These are phyloP conservation scores for Phoebastria nigripes DNA, from an alignment of 2,797 vertebrate genomes.

Conservation along the genomic window DNA sequence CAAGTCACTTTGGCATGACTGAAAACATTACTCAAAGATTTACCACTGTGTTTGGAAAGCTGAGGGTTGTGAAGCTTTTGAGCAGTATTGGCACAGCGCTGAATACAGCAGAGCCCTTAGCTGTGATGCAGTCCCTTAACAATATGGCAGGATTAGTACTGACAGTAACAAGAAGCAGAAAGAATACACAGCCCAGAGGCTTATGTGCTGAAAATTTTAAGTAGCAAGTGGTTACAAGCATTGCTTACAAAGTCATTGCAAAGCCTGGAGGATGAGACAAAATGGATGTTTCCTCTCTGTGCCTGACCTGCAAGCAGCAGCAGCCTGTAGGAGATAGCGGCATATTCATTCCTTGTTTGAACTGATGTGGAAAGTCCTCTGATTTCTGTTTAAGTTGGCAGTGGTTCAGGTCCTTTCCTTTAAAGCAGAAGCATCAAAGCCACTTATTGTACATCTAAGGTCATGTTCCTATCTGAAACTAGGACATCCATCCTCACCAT, in stretches of 20 bases:
- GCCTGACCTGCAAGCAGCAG: background rate
- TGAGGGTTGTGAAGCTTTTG: background rate
- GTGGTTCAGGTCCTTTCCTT: background rate
- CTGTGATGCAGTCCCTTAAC: background rate
- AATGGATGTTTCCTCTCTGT: background rate
- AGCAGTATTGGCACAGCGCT: background rate
- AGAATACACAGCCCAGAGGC: background rate
- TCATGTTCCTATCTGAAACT: background rate
- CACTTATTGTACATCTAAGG: background rate
- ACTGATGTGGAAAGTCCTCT: background rate
- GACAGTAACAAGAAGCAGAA: background rate
- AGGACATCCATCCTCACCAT: background rate
- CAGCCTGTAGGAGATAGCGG: background rate
- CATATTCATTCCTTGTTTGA: background rate
- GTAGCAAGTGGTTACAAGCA: background rate
- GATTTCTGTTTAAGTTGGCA: background rate
- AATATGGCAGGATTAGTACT: background rate
- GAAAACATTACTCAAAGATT: conserved; percentile 8
- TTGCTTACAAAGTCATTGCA: background rate
- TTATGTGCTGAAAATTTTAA: background rate
- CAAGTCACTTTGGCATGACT: background rate
- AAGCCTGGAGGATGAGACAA: background rate
- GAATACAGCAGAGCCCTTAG: background rate
- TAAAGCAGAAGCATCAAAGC: conserved; percentile 10
- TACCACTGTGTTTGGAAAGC: background rate